Percentiles rank a stretch among this genome's conserved stretches.
These are phyloP conservation scores for Amazona ochrocephala DNA, from an alignment of 2,797 vertebrate species.

Conservation along the genomic window DNA sequence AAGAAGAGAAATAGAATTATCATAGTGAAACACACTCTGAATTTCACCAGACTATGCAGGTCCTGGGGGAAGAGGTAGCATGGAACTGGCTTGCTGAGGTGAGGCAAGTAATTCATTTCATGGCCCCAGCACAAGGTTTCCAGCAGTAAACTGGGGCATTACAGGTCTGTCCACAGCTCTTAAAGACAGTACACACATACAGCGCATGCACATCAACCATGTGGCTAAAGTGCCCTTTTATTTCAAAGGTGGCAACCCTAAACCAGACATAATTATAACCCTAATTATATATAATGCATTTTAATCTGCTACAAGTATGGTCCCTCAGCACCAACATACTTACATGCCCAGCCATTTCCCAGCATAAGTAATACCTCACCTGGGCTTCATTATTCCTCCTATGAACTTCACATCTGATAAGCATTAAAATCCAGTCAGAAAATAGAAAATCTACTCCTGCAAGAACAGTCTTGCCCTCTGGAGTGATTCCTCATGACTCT, in stretches of 20 bases:
- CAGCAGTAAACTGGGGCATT: neutral
- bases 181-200: neutral
- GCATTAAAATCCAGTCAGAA: neutral
- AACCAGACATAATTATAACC: neutral
- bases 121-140: neutral
- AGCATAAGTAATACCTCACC: neutral
- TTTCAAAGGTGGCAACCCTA: neutral
- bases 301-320: neutral
- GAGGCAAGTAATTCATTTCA: neutral
- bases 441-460: neutral
- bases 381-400: neutral
- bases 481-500: neutral
- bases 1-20: neutral
- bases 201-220: neutral
- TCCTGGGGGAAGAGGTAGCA: neutral
- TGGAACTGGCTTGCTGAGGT: neutral
- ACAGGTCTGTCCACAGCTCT: neutral
- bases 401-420: neutral
- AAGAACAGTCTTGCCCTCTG: neutral
- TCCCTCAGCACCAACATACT: neutral
- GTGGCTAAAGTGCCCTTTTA: neutral
- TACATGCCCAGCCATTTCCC: neutral
- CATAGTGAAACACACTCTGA: neutral
- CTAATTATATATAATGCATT: neutral
- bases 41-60: neutral